Conservation (phyloP, 2,797 vertebrate species). For the Miichthys miiuy region DNA sequence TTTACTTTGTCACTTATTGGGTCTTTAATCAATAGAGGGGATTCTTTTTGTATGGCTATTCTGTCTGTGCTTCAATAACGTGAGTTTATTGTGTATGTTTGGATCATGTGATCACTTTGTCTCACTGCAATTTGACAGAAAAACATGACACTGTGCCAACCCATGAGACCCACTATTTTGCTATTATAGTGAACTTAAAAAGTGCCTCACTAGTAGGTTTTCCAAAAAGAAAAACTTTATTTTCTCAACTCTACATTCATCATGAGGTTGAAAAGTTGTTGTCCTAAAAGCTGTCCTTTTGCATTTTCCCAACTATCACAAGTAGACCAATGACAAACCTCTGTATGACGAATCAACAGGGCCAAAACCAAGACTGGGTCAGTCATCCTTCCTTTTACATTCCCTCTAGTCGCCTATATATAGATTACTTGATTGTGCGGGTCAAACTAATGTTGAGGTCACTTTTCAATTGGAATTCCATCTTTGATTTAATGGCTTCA, state of each 20-base stretch:
- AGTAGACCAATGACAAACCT: conserved; percentile 17
- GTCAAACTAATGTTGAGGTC: conserved; percentile 34
- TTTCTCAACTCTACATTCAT: conserved; percentile 3
- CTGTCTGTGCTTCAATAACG: conserved; percentile 30
- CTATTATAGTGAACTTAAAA: conserved; percentile 47
- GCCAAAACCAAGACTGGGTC: conserved; percentile 47
- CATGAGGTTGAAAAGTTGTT: not conserved
- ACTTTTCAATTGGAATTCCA: conserved; percentile 28
- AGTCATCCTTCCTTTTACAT: conserved; percentile 51
- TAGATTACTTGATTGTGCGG: conserved; percentile 17
- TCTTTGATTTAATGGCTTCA: conserved; percentile 32
- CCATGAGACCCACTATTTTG: conserved; percentile 26
- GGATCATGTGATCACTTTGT: conserved; percentile 32
- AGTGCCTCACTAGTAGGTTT: conserved; percentile 74
- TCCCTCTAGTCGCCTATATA: conserved; percentile 25
- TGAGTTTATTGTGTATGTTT: conserved; percentile 39
- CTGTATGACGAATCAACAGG: conserved; percentile 31
- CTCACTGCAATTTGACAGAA: conserved; percentile 37
- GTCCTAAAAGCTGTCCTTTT: conserved; percentile 1
- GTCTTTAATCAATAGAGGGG: conserved; percentile 29
- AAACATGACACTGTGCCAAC: conserved; percentile 71
- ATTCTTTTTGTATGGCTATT: conserved; percentile 29
- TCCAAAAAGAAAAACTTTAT: conserved; percentile 15
- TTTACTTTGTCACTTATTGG: conserved; percentile 32
- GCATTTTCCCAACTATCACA: not conserved